phyloP scores from a whole-genome alignment of 2,113 vertebrate genomes.

The Spermophilus dauricus region DNA sequence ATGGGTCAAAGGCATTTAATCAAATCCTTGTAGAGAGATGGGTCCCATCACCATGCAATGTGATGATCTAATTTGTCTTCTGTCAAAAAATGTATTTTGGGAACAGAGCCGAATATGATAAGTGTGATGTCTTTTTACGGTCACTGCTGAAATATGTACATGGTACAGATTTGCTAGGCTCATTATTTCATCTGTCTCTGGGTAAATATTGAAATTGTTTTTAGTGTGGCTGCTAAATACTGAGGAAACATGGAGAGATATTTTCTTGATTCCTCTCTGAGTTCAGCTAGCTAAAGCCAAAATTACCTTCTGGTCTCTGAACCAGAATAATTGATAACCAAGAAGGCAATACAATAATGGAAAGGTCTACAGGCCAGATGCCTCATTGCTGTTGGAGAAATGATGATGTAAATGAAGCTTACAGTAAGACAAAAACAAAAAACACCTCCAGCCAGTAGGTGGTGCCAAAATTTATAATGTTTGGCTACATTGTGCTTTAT shows the following conservation, averaged over 20 bases:
- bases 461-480: conserved; percentile 46
- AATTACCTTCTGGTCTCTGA: conserved; percentile 72
- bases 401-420: conserved; percentile 22
- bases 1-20: conserved; percentile 80
- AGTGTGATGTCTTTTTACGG: conserved; percentile 73
- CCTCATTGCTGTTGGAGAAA: conserved; percentile 16
- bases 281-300: conserved; percentile 71
- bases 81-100: conserved; percentile 83
- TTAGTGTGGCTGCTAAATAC: conserved; percentile 73
- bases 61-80: conserved; percentile 79
- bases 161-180: conserved; percentile 70
- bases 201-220: conserved; percentile 79
- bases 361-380: not conserved
- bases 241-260: conserved; percentile 63
- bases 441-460: conserved; percentile 60
- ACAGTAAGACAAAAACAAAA: not conserved
- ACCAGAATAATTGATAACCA: conserved; percentile 52
- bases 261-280: conserved; percentile 71
- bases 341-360: conserved; percentile 20
- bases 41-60: conserved; percentile 67
- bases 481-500: conserved; percentile 11
- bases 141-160: conserved; percentile 71
- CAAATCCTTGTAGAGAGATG: conserved; percentile 74
- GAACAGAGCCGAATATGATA: conserved; percentile 73
- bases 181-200: conserved; percentile 80